Base-by-base conservation (phyloP, 2,888 invertebrate genomes). In the Sminthurides aquaticus region DNA sequence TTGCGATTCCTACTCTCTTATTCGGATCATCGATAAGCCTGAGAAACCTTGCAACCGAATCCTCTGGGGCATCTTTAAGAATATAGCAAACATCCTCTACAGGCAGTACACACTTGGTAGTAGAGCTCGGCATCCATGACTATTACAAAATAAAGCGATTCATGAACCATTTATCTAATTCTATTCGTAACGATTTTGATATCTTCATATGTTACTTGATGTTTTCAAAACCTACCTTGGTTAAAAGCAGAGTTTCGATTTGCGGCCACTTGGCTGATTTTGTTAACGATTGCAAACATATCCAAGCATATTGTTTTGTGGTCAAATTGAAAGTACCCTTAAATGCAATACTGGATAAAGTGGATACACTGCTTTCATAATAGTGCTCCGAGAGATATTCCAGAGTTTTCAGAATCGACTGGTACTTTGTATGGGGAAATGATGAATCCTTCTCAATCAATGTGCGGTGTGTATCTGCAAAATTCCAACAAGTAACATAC, bases 231-330 rank as follows among this genome's bases (percentile, higher is more conserved):
- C 74, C 75, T 76, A 85, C 86, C 77, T 86, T 86, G 70, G 84
- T 84, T 56, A 85, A 81, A 57, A 86, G 83, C 15, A 86, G 76
- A 52, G 80, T 79, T 75, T 85, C 84, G 0, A 86, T 81, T 18
- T 85, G 81, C 0, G 84, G 83, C 86, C 86, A 86, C 48, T 84
- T 83, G 64, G 81, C 81, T 1, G 81, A 76, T 52, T 82, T 81
- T 0, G 85, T 84, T 76, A 84, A 82, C 0, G 84, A 85, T 69
- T 84, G 84, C 0, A 89, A 75, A 0, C 85, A 86, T 0, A 86
- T 84, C 85, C 87, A 88, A 71, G 88, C 87, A 74, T 85, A 87
- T 68, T 87, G 87, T 1, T 84, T 79, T 0, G 81, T 82, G 79
- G 78, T 79, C 59, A 81, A 77, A 49, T 78, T 77, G 75, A 85